Conservation (phyloP, 2,888 invertebrate species). For the Apodemia duryi region DNA sequence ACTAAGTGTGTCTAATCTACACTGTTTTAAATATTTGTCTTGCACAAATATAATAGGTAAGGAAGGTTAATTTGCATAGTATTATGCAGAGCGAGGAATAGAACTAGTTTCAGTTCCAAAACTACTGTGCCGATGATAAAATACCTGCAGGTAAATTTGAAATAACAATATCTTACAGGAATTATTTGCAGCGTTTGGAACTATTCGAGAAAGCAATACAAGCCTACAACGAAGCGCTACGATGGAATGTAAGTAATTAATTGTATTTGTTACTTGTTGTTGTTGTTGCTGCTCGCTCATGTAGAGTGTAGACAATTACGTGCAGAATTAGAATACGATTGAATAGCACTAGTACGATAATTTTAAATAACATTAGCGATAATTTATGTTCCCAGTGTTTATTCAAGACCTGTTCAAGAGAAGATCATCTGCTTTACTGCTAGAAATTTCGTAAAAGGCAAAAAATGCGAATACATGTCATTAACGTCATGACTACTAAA, state of each 20-base stretch:
- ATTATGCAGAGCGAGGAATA: conserved; percentile 4
- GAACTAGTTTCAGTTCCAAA: conserved; percentile 5
- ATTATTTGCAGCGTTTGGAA: conserved; percentile 68
- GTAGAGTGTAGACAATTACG: neutral
- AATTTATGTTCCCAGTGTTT: too few species aligned
- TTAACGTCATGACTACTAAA: too few species aligned
- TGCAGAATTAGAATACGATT: neutral
- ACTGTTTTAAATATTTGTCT: neutral
- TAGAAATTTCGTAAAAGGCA: too few species aligned
- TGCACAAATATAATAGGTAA: neutral
- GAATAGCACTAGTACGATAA: too few species aligned
- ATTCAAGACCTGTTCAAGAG: too few species aligned
- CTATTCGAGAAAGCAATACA: conserved; percentile 65
- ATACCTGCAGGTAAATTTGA: conserved; percentile 21
- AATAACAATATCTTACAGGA: conserved; percentile 42
- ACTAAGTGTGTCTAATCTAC: neutral
- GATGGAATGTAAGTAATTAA: conserved; percentile 65
- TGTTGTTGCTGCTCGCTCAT: neutral
- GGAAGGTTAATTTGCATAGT: conserved; percentile 10
- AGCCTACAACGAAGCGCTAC: conserved; percentile 66
- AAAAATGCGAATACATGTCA: too few species aligned
- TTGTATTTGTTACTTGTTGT: conserved; percentile 13
- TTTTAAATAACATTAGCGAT: too few species aligned
- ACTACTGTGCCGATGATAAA: conserved; percentile 3
- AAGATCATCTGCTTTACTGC: too few species aligned